These are phyloP conservation scores for Cyrtodaria siliqua DNA, from an alignment of 2,888 invertebrate genomes.

Conservation along the genomic window DNA sequence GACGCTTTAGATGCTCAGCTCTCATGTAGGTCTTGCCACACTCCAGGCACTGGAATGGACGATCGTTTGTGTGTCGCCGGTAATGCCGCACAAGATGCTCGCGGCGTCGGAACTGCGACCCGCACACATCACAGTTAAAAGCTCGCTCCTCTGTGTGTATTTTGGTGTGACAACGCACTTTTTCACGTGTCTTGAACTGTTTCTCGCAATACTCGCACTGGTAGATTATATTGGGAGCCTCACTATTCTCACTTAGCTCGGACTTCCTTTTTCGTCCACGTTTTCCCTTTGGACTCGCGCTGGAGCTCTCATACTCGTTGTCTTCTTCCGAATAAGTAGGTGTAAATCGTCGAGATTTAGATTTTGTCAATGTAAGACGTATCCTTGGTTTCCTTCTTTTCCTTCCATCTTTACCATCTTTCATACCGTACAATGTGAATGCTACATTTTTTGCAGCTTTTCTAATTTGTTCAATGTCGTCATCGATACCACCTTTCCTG, in stretches of 20 bases:
- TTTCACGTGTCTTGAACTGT: slow-evolving; percentile 60
- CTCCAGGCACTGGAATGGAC: slow-evolving; percentile 62
- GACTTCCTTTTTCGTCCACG: slow-evolving; percentile 43
- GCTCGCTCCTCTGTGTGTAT: slow-evolving; percentile 64
- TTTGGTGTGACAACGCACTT: slow-evolving; percentile 55
- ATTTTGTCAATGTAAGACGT: slow-evolving; percentile 58
- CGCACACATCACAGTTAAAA: slow-evolving; percentile 67
- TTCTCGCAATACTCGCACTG: slow-evolving; percentile 66
- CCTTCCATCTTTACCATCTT: slow-evolving; percentile 45
- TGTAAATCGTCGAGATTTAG: slow-evolving; percentile 26
- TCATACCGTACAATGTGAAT: slow-evolving; percentile 56
- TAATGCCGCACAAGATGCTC: slow-evolving; percentile 70
- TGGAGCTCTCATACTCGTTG: slow-evolving; percentile 37
- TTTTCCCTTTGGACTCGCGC: slow-evolving; percentile 23
- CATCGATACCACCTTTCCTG: slow-evolving; percentile 55
- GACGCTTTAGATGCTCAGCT: slow-evolving; percentile 69
- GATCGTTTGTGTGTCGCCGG: slow-evolving; percentile 61
- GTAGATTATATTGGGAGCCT: slow-evolving; percentile 55
- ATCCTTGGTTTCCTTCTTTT: slow-evolving; percentile 59
- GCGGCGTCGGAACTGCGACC: slow-evolving; percentile 58
- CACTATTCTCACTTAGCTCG: slow-evolving; percentile 3
- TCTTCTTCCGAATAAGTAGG: slow-evolving; percentile 37
- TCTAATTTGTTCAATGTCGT: slow-evolving; percentile 61
- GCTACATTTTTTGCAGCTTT: slow-evolving; percentile 63
- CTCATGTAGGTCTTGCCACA: slow-evolving; percentile 68